phyloP scores from a whole-genome alignment of 2,888 invertebrate genomes.

The Eurytoma adleriae region DNA sequence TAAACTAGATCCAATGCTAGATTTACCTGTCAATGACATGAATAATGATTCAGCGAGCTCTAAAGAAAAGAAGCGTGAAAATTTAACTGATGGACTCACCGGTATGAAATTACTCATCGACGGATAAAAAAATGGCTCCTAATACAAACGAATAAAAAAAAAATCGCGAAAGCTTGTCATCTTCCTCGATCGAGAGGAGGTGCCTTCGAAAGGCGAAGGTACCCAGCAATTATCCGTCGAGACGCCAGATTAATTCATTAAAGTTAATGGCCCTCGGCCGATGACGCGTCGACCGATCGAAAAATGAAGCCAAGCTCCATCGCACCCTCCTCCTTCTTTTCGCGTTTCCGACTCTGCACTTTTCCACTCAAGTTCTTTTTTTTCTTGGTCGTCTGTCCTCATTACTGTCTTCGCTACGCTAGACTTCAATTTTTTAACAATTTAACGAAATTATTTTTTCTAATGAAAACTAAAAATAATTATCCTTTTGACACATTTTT shows the following conservation, averaged over 20 bases:
- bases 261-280: slow-evolving; percentile 48
- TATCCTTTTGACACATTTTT: too few relatives aligned
- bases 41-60: too few relatives aligned
- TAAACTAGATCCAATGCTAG: too few relatives aligned
- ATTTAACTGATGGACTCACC: too few relatives aligned
- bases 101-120: too few relatives aligned
- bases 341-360: neutral
- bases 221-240: neutral
- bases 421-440: neutral
- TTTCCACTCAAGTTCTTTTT: neutral
- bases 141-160: too few relatives aligned
- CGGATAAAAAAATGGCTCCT: too few relatives aligned
- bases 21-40: too few relatives aligned
- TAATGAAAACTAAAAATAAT: too few relatives aligned
- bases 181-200: neutral
- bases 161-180: neutral
- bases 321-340: neutral
- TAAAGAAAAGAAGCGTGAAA: too few relatives aligned
- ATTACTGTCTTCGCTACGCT: slow-evolving; percentile 7
- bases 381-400: slow-evolving; percentile 7
- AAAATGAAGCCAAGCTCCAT: slow-evolving; percentile 19
- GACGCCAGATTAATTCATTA: slow-evolving; percentile 47
- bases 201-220: neutral
- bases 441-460: too few relatives aligned
- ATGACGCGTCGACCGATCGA: slow-evolving; percentile 32